Evolutionary conservation across 2,797 vertebrate genomes (phyloP), one percentile per base, ranked within the genome.

Genomic region (Aldrovandia affinis): DNA sequence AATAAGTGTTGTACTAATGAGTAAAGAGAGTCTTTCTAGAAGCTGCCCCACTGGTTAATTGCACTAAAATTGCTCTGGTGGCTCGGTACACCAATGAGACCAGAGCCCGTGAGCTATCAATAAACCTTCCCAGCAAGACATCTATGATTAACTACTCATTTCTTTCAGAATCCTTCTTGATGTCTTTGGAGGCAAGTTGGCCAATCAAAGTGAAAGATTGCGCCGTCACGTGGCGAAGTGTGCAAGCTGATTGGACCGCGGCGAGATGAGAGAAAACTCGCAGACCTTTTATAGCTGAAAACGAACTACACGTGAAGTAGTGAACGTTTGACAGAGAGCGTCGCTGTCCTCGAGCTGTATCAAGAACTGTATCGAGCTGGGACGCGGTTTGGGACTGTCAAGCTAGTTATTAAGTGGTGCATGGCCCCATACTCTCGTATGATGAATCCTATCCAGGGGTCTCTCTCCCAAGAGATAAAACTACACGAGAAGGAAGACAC

Each of bases 141-240:
- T 95, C 93, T 93, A 92, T 95, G 94, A 96, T 96, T 94, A 96
- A 94, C 93, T 94, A 91, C 93, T 95, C 91, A 92, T 93, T 81
- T 93, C 92, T 94, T 94, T 93, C 92, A 90, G 92, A 90, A 89
- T 94, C 91, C 91, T 92, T 91, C 92, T 95, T 94, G 93, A 93
- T 94, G 92, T 93, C 86, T 91, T 92, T 87, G 81, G 86, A 90
- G 88, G 88, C 88, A 84, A 39, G 79, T 2, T 68, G 84, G 87
- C 95, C 95, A 96, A 96, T 96, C 91, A 85, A 70, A 91, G 52
- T 81, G 59, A 28, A 87, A 30, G 85, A 81, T 68, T 0, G 83
- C 68, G 44, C 90, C 91, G 93, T 94, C 94, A 94, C 85, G 83
- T 83, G 81, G 59, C 84, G 86, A 81, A 78, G 61, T 28, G 83